These are phyloP conservation scores for Lophochroa leadbeateri DNA, from an alignment of 2,113 vertebrate genomes.

Conservation along the genomic window DNA sequence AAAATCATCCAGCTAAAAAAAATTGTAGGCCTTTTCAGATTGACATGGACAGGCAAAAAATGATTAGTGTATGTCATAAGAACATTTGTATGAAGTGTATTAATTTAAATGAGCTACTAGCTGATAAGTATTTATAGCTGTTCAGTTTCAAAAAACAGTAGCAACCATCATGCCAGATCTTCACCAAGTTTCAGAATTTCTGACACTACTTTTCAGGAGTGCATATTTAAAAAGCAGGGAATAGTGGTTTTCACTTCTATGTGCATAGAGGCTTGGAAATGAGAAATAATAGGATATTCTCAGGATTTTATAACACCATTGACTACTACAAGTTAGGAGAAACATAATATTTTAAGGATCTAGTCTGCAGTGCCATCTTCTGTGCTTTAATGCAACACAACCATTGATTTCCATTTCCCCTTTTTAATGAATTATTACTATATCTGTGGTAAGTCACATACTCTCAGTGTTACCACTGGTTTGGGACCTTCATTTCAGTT, in stretches of 20 bases:
- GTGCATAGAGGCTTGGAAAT: constrained; percentile 11
- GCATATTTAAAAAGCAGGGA: background rate
- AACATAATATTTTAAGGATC: background rate
- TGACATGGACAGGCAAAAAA: background rate
- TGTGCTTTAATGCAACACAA: constrained; percentile 19
- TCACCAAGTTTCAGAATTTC: background rate
- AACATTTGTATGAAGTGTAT: background rate
- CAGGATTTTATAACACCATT: background rate
- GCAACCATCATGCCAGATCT: background rate
- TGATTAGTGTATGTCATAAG: background rate
- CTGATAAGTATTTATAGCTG: background rate
- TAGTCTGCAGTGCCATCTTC: constrained; percentile 70
- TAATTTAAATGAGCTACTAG: background rate
- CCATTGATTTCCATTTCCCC: background rate
- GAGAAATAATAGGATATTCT: background rate
- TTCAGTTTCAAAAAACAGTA: background rate
- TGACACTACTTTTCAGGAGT: background rate
- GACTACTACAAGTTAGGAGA: background rate
- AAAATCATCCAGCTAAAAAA: background rate
- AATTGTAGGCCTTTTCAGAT: background rate
- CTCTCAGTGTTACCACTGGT: background rate
- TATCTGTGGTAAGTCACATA: background rate
- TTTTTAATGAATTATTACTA: background rate
- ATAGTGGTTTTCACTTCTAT: background rate
- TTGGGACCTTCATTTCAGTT: background rate